phyloP scores from a whole-genome alignment of 2,888 invertebrate genomes.

The Branchipolynoe longqiensis region DNA sequence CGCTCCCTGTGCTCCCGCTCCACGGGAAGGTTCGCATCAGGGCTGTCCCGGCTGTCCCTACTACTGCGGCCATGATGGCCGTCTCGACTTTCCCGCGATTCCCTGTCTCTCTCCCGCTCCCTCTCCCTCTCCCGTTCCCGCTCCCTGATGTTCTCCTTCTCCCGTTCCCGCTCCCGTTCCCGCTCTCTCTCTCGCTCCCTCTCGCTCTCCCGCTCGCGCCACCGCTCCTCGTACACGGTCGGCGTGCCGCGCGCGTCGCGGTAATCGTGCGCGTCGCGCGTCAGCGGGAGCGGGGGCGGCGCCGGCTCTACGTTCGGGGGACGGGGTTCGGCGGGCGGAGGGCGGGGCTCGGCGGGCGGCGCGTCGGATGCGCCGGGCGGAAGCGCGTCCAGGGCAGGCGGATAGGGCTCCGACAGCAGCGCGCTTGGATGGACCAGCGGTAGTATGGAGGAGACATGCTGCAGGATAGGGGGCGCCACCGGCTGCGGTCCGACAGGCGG shows the following conservation, averaged over 20 bases:
- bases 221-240: slow-evolving; percentile 4
- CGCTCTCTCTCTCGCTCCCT: slow-evolving; percentile 65
- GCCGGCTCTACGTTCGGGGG: slow-evolving; percentile 30
- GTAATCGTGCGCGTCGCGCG: slow-evolving; percentile 32
- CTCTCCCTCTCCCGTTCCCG: slow-evolving; percentile 51
- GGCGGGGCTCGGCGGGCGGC: not conserved
- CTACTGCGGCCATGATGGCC: slow-evolving; percentile 25
- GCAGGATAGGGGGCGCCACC: not conserved
- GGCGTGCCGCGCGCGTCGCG: not conserved
- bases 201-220: slow-evolving; percentile 58
- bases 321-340: not conserved
- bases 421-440: not conserved
- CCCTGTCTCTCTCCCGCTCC: slow-evolving; percentile 25
- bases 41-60: slow-evolving; percentile 15
- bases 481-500: slow-evolving; percentile 18
- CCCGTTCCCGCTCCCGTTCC: slow-evolving; percentile 65
- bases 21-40: not conserved
- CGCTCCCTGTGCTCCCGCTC: slow-evolving; percentile 37
- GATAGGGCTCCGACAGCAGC: not conserved
- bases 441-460: not conserved
- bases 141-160: slow-evolving; percentile 24
- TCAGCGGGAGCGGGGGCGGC: not conserved
- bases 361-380: not conserved
- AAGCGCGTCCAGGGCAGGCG: not conserved
- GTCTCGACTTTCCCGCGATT: slow-evolving; percentile 19